Percentiles rank a stretch among this genome's conserved stretches.
Evolutionary conservation across 2,888 invertebrate species (phyloP).

Genomic region (Linnaemya tessellans): DNA sequence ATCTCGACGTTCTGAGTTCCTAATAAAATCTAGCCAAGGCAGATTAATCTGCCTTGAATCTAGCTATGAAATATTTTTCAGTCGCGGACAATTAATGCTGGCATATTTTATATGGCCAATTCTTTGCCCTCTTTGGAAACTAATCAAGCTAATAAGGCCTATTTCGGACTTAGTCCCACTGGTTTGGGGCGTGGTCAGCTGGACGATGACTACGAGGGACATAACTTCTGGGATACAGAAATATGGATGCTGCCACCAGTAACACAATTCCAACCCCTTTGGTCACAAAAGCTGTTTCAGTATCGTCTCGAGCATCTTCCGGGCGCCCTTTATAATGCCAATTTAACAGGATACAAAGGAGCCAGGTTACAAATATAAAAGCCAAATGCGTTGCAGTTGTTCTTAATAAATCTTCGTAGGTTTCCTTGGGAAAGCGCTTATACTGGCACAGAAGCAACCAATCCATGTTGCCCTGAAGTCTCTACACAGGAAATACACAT

Average conservation of each 20-base stretch:
- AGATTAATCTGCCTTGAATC: too few relatives aligned
- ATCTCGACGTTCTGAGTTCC: too few relatives aligned
- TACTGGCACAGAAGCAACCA: constrained; percentile 86
- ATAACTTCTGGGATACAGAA: constrained; percentile 87
- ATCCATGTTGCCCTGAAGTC: constrained; percentile 86
- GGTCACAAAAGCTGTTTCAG: constrained; percentile 84
- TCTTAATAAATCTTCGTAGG: constrained; percentile 77
- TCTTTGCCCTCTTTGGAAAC: constrained; percentile 85
- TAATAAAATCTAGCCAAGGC: too few relatives aligned
- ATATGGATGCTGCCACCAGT: constrained; percentile 86
- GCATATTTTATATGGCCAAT: constrained; percentile 86
- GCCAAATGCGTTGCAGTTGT: not conserved
- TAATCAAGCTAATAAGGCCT: constrained; percentile 83
- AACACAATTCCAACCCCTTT: constrained; percentile 84
- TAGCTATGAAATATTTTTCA: constrained; percentile 31
- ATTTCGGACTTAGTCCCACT: constrained; percentile 85
- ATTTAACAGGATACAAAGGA: constrained; percentile 84
- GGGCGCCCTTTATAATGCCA: constrained; percentile 85
- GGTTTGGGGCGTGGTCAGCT: constrained; percentile 84
- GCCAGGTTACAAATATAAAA: constrained; percentile 83
- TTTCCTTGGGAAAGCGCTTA: constrained; percentile 87
- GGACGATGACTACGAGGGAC: constrained; percentile 84
- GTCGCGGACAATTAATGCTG: constrained; percentile 84
- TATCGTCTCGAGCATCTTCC: constrained; percentile 84
- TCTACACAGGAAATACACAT: constrained; percentile 86